A percentile compares a stretch with the other conserved stretches of the same genome.
phyloP scores from a whole-genome alignment of 1,140 invertebrate species.

The Drosophila ambigua region DNA sequence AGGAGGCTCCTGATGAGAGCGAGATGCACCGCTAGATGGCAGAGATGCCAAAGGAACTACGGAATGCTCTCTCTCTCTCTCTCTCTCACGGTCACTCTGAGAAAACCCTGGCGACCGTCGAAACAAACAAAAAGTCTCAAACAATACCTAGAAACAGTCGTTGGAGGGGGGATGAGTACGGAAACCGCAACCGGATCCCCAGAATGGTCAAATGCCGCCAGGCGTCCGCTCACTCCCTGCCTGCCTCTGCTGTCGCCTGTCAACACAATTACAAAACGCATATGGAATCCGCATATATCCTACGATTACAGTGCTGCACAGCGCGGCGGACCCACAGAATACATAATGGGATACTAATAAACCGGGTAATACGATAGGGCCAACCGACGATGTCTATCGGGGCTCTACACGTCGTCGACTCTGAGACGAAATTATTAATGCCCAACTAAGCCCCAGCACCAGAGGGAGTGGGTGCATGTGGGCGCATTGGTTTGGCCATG shows the following conservation, averaged over 20 bases:
- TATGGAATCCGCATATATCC: constrained; percentile 27
- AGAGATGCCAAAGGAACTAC: too few species aligned
- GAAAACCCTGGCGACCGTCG: too few species aligned
- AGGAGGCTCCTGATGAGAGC: not conserved
- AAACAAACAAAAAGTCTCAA: too few species aligned
- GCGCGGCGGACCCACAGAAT: constrained; percentile 8
- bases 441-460: constrained; percentile 43
- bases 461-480: not conserved
- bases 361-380: constrained; percentile 71
- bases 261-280: constrained; percentile 71
- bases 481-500: not conserved
- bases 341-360: constrained; percentile 77
- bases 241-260: constrained; percentile 43
- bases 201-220: constrained; percentile 54
- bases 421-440: constrained; percentile 74
- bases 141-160: too few species aligned
- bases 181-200: constrained; percentile 10
- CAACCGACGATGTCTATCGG: constrained; percentile 66
- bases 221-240: too few species aligned
- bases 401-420: constrained; percentile 63
- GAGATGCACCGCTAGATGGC: not conserved
- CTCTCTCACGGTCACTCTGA: too few species aligned
- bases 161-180: too few species aligned
- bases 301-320: constrained; percentile 13
- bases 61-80: not conserved